Conservation (phyloP, 2,113 vertebrate genomes). For the Gavia stellata region DNA sequence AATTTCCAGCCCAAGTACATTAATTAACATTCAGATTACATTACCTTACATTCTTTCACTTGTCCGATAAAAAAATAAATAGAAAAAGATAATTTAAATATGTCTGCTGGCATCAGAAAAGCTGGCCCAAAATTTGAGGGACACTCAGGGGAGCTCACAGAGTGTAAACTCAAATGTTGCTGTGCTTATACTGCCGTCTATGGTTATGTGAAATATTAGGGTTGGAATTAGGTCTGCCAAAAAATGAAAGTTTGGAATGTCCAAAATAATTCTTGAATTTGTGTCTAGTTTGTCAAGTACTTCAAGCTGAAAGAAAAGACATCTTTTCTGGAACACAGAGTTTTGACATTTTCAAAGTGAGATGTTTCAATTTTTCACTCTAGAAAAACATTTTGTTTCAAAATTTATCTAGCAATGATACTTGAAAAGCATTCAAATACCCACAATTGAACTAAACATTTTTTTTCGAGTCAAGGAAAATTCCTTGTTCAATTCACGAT, state of each 20-base stretch:
- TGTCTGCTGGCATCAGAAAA: neutral
- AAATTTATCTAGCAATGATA: neutral
- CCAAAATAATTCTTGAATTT: neutral
- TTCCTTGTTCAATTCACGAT: neutral
- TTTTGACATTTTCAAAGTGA: neutral
- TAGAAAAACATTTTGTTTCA: neutral
- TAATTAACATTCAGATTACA: neutral
- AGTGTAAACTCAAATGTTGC: neutral
- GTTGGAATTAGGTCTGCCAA: neutral
- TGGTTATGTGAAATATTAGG: neutral
- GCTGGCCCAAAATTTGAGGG: neutral
- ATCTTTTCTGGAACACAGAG: neutral
- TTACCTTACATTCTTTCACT: neutral
- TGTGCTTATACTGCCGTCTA: neutral
- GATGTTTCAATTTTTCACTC: neutral
- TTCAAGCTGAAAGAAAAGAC: neutral
- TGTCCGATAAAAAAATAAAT: neutral
- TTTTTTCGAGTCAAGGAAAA: neutral
- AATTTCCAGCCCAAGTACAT: neutral
- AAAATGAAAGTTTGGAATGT: neutral
- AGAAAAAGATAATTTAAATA: neutral
- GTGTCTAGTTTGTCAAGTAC: neutral
- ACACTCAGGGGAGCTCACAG: neutral
- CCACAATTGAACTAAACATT: neutral
- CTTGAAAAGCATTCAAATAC: neutral